Evolutionary conservation across 2,888 invertebrate genomes (phyloP).

Genomic region (Microdon myrmicae): DNA sequence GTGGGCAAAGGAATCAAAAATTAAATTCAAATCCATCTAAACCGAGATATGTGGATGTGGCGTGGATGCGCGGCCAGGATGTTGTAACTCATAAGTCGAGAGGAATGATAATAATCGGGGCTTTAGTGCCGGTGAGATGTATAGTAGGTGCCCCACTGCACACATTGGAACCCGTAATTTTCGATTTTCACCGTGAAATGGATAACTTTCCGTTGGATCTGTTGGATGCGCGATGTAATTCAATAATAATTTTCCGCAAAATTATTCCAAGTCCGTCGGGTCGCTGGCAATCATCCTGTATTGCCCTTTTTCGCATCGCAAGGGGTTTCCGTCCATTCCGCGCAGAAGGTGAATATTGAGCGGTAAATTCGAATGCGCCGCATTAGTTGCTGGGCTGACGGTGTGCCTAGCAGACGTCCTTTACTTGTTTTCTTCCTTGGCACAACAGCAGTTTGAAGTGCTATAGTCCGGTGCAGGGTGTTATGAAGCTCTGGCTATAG

Average conservation of each 20-base stretch:
- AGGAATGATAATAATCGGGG: no score
- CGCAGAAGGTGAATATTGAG: conserved; percentile 44
- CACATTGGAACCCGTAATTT: conserved; percentile 24
- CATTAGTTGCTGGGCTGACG: conserved; percentile 4
- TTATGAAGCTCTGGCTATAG: conserved; percentile 8
- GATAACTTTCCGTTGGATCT: conserved; percentile 31
- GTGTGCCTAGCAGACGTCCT: conserved; percentile 1
- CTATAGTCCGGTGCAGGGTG: no score
- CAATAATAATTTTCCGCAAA: conserved; percentile 47
- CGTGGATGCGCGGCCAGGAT: no score
- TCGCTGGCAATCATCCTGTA: conserved; percentile 36
- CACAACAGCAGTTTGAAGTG: no score
- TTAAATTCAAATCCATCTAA: no score
- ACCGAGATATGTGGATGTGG: no score
- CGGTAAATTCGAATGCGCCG: conserved; percentile 36
- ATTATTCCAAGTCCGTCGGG: conserved; percentile 18
- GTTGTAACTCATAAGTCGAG: no score
- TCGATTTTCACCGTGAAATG: conserved; percentile 46
- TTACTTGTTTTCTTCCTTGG: conserved; percentile 15
- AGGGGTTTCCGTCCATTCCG: conserved; percentile 22
- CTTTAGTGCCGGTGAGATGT: no score
- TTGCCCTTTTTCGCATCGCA: conserved; percentile 21
- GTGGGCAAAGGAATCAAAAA: no score
- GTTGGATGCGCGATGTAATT: conserved; percentile 24
- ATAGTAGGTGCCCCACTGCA: no score